These are phyloP conservation scores for Drosophila bipectinata DNA, from an alignment of 1,140 invertebrate genomes.

Conservation along the genomic window DNA sequence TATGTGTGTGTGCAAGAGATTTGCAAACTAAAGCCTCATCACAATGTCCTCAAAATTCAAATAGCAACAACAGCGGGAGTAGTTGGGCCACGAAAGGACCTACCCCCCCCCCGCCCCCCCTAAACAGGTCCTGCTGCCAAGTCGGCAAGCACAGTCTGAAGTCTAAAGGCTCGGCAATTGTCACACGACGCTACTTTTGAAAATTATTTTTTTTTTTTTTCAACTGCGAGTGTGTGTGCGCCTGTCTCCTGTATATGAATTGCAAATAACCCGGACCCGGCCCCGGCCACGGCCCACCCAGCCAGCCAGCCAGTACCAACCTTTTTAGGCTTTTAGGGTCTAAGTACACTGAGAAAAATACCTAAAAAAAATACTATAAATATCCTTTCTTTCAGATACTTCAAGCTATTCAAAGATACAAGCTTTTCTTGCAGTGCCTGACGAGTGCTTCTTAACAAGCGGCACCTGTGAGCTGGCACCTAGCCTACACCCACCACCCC, in stretches of 20 bases:
- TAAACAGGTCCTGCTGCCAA: slow-evolving; percentile 8
- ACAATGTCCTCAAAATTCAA: slow-evolving; percentile 83
- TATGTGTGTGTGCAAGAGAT: slow-evolving; percentile 68
- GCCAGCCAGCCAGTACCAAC: background rate
- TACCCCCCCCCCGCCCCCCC: background rate
- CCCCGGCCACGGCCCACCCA: no score
- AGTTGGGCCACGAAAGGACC: slow-evolving; percentile 67
- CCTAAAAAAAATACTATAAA: no score
- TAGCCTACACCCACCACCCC: slow-evolving; percentile 33
- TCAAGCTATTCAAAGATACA: background rate
- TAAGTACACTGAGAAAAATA: background rate
- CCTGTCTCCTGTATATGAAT: slow-evolving; percentile 76
- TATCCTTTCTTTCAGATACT: no score
- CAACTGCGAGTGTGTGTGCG: slow-evolving; percentile 27
- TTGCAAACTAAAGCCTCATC: slow-evolving; percentile 82
- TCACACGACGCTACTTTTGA: slow-evolving; percentile 82
- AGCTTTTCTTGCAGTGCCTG: slow-evolving; percentile 18
- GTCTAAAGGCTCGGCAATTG: slow-evolving; percentile 61
- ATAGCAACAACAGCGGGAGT: slow-evolving; percentile 68
- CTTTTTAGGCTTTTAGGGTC: background rate
- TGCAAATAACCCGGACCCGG: slow-evolving; percentile 67
- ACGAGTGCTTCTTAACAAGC: slow-evolving; percentile 71
- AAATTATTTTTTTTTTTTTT: slow-evolving; percentile 79
- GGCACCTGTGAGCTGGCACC: slow-evolving; percentile 74
- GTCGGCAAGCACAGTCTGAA: background rate